Evolutionary conservation across 2,797 vertebrate genomes (phyloP), one percentile per base, ranked within the genome.

Genomic region (Coranthus polyacanthus): DNA sequence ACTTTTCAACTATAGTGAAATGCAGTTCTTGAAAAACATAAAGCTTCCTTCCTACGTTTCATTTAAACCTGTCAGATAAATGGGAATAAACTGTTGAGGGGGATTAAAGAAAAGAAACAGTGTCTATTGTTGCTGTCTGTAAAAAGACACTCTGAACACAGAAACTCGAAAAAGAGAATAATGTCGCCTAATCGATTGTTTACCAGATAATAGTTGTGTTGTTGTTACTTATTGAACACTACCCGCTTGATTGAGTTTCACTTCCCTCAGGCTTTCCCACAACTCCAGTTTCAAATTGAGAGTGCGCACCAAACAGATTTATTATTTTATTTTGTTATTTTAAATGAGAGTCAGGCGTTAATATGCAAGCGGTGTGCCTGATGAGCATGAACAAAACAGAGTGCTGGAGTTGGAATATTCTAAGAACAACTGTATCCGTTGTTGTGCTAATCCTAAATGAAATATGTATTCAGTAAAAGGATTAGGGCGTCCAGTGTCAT

Each of bases 401-500:
- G 81, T 34, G 79, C 68, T 50, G 72, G 81, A 81, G 83, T 82
- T 70, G 67, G 75, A 90, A 90, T 90, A 91, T 89, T 92, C 84
- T 61, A 76, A 89, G 86, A 90, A 90, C 88, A 92, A 92, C 91
- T 85, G 90, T 93, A 93, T 94, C 92, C 89, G 82, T 89, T 88
- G 86, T 89, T 85, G 82, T 88, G 88, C 85, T 93, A 94, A 94
- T 94, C 92, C 92, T 93, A 91, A 94, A 94, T 94, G 91, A 95
- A 95, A 94, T 93, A 93, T 92, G 93, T 92, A 93, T 93, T 94
- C 92, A 91, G 88, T 93, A 91, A 93, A 94, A 90, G 92, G 93
- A 94, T 95, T 94, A 94, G 90, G 86, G 81, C 81, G 61, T 90
- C 86, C 88, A 90, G 96, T 90, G 94, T 95, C 95, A 95, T 92